Conservation (phyloP, 2,888 invertebrate genomes). For the Junonia oenone region DNA sequence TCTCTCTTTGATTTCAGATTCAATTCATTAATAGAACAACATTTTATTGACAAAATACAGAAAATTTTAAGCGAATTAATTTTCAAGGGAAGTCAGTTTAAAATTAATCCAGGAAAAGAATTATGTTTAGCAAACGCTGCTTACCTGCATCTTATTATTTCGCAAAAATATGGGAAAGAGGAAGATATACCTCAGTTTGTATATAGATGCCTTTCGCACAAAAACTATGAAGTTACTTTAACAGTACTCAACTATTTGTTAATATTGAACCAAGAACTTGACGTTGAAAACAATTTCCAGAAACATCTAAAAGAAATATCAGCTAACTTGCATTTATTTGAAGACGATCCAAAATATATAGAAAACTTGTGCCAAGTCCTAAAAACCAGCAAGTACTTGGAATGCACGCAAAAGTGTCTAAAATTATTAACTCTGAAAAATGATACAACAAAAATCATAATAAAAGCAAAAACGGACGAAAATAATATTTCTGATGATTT, state of each 20-base stretch:
- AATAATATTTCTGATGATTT: slow-evolving; percentile 32
- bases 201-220: slow-evolving; percentile 36
- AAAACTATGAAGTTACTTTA: slow-evolving; percentile 43
- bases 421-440: slow-evolving; percentile 46
- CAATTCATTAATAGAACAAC: slow-evolving; percentile 3
- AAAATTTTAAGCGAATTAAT: slow-evolving; percentile 36
- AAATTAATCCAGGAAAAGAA: slow-evolving; percentile 42
- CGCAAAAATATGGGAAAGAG: slow-evolving; percentile 26
- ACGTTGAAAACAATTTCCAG: slow-evolving; percentile 40
- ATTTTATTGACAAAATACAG: slow-evolving; percentile 30
- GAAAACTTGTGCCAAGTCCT: slow-evolving; percentile 39
- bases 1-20: too few relatives aligned
- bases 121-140: slow-evolving; percentile 45
- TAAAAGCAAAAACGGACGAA: slow-evolving; percentile 35
- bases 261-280: slow-evolving; percentile 35
- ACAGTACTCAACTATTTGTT: slow-evolving; percentile 42
- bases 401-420: slow-evolving; percentile 55
- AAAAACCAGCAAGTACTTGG: slow-evolving; percentile 41
- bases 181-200: slow-evolving; percentile 29
- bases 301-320: slow-evolving; percentile 38
- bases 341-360: slow-evolving; percentile 34
- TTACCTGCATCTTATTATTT: slow-evolving; percentile 36
- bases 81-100: slow-evolving; percentile 28
- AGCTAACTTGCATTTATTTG: slow-evolving; percentile 15
- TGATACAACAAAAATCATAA: slow-evolving; percentile 43